Percentiles rank a stretch among this genome's conserved stretches.
phyloP scores from a whole-genome alignment of 1,140 invertebrate species.

The Polyergus mexicanus region DNA sequence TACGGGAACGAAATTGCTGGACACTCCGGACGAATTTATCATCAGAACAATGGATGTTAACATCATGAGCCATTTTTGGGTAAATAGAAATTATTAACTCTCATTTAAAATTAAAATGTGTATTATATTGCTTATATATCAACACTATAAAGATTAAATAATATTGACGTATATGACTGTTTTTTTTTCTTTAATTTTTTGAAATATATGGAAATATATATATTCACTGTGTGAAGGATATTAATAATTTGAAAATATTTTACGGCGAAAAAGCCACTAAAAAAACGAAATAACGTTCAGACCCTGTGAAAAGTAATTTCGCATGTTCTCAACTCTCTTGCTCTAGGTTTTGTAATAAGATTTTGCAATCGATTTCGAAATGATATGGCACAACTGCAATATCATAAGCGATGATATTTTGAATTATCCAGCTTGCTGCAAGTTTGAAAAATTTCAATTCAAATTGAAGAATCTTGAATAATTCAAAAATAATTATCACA shows the following conservation, averaged over 20 bases:
- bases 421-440: not conserved
- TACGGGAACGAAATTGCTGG: constrained; percentile 93
- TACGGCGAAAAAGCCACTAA: not conserved
- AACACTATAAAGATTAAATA: not conserved
- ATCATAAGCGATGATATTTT: constrained; percentile 4
- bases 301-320: constrained; percentile 11
- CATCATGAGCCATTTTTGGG: constrained; percentile 93
- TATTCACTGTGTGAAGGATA: too few species aligned
- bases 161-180: not conserved
- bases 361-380: constrained; percentile 18
- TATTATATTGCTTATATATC: not conserved
- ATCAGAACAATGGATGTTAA: constrained; percentile 93
- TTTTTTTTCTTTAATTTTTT: not conserved
- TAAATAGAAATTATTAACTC: constrained; percentile 83
- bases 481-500: not conserved
- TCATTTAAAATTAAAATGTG: not conserved
- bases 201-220: too few species aligned
- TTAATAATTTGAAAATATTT: constrained; percentile 16
- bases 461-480: constrained; percentile 65
- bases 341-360: constrained; percentile 26
- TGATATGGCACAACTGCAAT: not conserved
- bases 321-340: not conserved
- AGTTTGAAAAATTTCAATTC: not conserved
- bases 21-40: constrained; percentile 94
- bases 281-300: not conserved